Base-by-base conservation (phyloP, 2,888 invertebrate species). In the Pristionchus fissidentatus region DNA sequence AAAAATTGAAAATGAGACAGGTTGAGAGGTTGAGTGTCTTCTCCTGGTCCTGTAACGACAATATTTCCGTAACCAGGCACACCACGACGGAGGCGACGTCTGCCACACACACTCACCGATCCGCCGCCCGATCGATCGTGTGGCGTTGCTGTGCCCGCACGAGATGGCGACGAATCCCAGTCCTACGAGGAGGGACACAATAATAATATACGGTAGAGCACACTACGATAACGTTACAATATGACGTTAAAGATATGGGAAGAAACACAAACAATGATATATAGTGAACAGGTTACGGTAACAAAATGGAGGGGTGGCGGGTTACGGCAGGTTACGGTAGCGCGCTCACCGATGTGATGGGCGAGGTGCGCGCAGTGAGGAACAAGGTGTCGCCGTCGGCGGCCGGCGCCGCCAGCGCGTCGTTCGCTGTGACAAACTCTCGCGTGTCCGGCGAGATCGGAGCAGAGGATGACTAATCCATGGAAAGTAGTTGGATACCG, bases 271-370 rank as follows among this genome's bases (percentile, higher is more conserved):
- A 15, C 19, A 49, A 49, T 19, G 19, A 19, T 15, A 49, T 15
- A 15, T 49, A 49, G 19, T 15, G 49, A 15, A 19, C 49, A 49
- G 19, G 19, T 19, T 49, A 49, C 49, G n/a, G 49, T 19, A 49
- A 49, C 19, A 49, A 15, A 10, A 49, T 10, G 49, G 49, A 49
- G 10, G n/a, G n/a, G 19, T 5, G 55, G n/a, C 57, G 3, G 26
- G 7, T 7, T 29, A 3, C 57, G 3, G n/a, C 57, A 5, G 26
- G 7, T 26, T 26, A 26, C 57, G 10, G 5, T 15, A 26, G 10
- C 29, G 10, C 29, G 29, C 66, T 66, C 3, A 73, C 73, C 73
- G 73, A 73, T 46, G 73, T 73, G 26, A 73, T 73, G n/a, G 73
- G 73, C 43, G 73, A 73, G 13, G 73, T 73, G 13, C 46, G 41